Percentiles rank a stretch among this genome's conserved stretches.
These are phyloP conservation scores for Phainopepla nitens DNA, from an alignment of 2,113 vertebrate genomes.

Conservation along the genomic window DNA sequence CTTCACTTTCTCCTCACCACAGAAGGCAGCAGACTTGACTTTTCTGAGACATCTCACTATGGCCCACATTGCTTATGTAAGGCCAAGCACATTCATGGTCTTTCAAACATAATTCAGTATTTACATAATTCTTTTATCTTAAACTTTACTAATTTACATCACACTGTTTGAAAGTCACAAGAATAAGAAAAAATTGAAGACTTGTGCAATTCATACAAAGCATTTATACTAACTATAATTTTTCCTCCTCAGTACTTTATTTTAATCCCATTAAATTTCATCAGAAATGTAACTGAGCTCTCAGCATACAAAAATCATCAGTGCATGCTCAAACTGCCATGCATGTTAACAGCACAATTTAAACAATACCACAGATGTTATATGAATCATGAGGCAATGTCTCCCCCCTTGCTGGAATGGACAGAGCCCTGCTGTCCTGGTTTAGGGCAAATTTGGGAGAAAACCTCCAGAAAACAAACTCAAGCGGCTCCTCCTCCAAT, in stretches of 20 bases:
- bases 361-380: neutral
- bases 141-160: neutral
- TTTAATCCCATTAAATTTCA: neutral
- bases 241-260: slow-evolving; percentile 12
- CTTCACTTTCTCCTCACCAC: neutral
- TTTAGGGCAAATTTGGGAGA: too few relatives aligned
- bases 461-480: too few relatives aligned
- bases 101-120: neutral
- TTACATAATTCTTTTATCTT: neutral
- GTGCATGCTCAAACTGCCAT: neutral
- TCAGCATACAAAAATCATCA: neutral
- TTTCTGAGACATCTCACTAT: neutral
- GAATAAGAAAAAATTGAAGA: neutral
- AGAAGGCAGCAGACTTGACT: neutral
- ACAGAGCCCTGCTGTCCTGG: too few relatives aligned
- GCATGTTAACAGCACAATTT: neutral
- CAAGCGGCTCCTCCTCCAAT: too few relatives aligned
- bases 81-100: neutral
- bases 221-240: neutral
- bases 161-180: neutral
- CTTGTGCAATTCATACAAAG: neutral
- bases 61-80: neutral
- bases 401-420: neutral
- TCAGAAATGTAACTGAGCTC: neutral
- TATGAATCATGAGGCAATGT: neutral